Evolutionary conservation across 2,888 invertebrate genomes (phyloP), one percentile per base, ranked within the genome.

Genomic region (Heliconius aoede): DNA sequence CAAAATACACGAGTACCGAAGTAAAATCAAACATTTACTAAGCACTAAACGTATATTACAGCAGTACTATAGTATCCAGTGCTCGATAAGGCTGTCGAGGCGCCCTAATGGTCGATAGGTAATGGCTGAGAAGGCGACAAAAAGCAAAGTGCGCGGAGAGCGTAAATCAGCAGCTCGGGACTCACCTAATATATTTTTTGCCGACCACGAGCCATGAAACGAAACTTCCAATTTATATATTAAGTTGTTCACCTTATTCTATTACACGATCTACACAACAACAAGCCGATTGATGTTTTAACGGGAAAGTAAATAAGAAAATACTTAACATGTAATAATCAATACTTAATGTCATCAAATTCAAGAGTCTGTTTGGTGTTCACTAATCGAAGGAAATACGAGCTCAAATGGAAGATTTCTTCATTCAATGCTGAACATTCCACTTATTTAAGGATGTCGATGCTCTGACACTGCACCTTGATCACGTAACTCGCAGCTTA

Each of bases 151-250:
- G 77, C 72, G 76, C 71, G 62, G 75, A 76, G 78, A 71, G 77
- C 79, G 80, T 81, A 82, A 81, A 80, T 81, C 80, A 80, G 76
- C 30, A 77, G 73, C 60, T 28, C 76, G 74, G 67, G 71, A 46
- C 71, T 32, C 76, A 76, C 76, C 76, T 81, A 76, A 79, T 81
- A 80, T 81, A 81, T 80, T 81, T 82, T 80, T 82, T 80, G 77
- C 77, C 75, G 69, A 67, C 75, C 32, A 65, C 67, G 65, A 79
- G 76, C 60, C n/a, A 78, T 55, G 74, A 65, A 77, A 74, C 36
- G 72, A 71, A 30, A 74, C n/a, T 36, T 58, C 55, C 71, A 46
- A 74, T 60, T 58, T 73, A 62, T 60, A 55, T 55, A 72, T 72
- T 26, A 65, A 24, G 32, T 73, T 55, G 65, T 67, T 64, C 40